These are phyloP conservation scores for Colinus virginianus DNA, from an alignment of 2,113 vertebrate species.

Conservation along the genomic window DNA sequence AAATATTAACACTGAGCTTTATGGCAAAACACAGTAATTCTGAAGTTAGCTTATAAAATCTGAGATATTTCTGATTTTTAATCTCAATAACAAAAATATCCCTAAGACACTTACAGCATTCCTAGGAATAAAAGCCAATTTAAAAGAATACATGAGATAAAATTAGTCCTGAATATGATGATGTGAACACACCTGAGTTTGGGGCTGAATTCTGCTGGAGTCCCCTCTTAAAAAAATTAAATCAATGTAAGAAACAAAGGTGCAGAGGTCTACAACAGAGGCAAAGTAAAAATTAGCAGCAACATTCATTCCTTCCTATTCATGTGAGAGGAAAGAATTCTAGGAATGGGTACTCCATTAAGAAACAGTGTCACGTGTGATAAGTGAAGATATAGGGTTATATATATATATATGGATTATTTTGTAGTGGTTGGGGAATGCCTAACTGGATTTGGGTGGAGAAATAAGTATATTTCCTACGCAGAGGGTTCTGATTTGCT, in stretches of 20 bases:
- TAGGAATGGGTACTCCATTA: not conserved
- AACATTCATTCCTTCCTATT: not conserved
- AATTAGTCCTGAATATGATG: not conserved
- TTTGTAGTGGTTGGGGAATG: not conserved
- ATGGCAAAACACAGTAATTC: slow-evolving; percentile 21
- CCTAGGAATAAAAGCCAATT: not conserved
- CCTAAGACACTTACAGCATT: not conserved
- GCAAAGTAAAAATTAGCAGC: not conserved
- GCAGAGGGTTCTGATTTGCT: not conserved
- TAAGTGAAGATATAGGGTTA: not conserved
- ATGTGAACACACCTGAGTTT: not conserved
- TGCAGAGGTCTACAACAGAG: not conserved
- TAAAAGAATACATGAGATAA: not conserved
- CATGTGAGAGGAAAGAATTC: not conserved
- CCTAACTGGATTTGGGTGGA: not conserved
- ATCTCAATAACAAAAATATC: not conserved
- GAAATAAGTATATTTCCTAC: not conserved
- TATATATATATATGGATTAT: not conserved
- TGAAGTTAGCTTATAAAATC: not conserved
- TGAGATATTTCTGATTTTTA: not conserved
- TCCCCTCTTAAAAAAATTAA: not conserved
- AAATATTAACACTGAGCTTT: slow-evolving; percentile 12
- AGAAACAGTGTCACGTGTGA: not conserved
- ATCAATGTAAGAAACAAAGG: not conserved
- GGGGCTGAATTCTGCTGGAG: not conserved